Evolutionary conservation across 2,888 invertebrate genomes (phyloP), one percentile per base, ranked within the genome.

Genomic region (Drosophila formosana): DNA sequence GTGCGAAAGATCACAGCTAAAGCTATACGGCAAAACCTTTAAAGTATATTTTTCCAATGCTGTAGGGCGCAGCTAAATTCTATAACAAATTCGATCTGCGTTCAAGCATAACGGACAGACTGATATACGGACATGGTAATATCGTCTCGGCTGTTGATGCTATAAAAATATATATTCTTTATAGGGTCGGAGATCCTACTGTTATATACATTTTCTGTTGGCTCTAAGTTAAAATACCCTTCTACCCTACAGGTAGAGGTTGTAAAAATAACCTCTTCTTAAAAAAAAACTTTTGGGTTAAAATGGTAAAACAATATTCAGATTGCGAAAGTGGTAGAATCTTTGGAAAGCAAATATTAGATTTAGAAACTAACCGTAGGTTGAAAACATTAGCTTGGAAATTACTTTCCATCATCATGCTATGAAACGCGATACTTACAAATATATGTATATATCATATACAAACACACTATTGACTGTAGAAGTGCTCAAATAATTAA

Each of bases 241-340:
- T 18, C 18, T 18, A 18, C 18, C 18, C 18, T 18, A 18, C 18
- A 2, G 1, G 18, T 18, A 18, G 18, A 18, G 18, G 18, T 18
- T 18, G 18, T 18, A 3, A 65, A 45, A 39, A 60, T 41, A 7
- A 70, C 26, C 18, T 70, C 43, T 0, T 68, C 53, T 41, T 66
- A 45, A 3, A 80, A 53, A 53, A 6, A 63, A 32, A 26, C 50
- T 26, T n/a, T 55, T 50, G 9, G 82, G 79, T 13, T 82, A 32
- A 52, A 82, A 80, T 11, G 50, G 37, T 0, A 80, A 83, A 18
- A 82, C 6, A 18, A 80, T 53, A 7, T 67, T 77, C 34, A 83
- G 80, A 28, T 80, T 80, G 9, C 45, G 69, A 46, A 66, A 80
- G 26, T 80, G 82, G 32, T 77, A 77, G 0, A 66, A 9, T 0